Evolutionary conservation across 1,140 invertebrate species (phyloP).

Genomic region (Calosoma granatense): DNA sequence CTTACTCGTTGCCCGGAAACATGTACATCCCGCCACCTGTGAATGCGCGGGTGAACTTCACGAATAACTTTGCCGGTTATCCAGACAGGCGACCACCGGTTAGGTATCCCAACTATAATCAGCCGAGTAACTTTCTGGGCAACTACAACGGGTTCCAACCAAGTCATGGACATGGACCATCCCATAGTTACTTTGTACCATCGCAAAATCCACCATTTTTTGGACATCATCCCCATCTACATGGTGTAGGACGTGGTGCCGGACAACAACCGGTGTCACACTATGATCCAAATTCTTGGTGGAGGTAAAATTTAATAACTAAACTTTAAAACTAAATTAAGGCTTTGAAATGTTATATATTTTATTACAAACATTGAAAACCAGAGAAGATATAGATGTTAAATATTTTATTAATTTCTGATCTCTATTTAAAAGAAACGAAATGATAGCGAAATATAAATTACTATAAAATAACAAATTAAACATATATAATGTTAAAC

Average conservation of each 20-base stretch:
- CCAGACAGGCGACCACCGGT: conserved; percentile 10
- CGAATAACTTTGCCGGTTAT: conserved; percentile 18
- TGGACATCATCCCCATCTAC: not conserved
- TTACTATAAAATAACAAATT: too few relatives aligned
- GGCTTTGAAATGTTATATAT: too few relatives aligned
- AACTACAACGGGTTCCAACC: not conserved
- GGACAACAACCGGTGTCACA: not conserved
- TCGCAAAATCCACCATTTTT: not conserved
- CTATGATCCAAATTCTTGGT: not conserved
- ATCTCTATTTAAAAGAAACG: too few relatives aligned
- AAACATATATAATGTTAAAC: too few relatives aligned
- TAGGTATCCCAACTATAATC: conserved; percentile 23
- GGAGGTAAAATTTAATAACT: too few relatives aligned
- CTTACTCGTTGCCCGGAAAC: not conserved
- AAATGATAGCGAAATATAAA: too few relatives aligned
- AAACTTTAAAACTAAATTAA: too few relatives aligned
- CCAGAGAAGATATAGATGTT: too few relatives aligned
- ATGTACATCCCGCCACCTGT: conserved; percentile 21
- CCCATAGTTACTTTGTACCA: not conserved
- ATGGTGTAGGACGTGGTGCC: too few relatives aligned
- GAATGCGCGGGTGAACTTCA: conserved; percentile 17
- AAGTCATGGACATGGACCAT: not conserved
- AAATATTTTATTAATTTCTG: too few relatives aligned
- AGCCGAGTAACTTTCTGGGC: conserved; percentile 16
- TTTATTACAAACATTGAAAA: too few relatives aligned